Evolutionary conservation across 2,888 invertebrate species (phyloP).

Genomic region (Plagodis pulveraria): DNA sequence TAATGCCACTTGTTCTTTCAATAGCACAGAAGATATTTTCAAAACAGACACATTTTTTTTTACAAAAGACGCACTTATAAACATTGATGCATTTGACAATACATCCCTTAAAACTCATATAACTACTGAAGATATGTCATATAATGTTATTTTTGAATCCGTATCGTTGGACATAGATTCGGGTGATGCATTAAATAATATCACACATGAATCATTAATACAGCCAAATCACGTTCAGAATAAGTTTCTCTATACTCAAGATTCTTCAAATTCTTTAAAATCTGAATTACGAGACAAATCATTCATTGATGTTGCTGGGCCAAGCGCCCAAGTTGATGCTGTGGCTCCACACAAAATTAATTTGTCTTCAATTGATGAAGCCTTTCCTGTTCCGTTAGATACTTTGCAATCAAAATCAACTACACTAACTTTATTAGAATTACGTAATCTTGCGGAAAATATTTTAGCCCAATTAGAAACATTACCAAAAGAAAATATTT

Average conservation of each 20-base stretch:
- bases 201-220: conserved; percentile 3
- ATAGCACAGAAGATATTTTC: no score
- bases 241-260: no score
- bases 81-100: no score
- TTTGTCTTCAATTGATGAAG: no score
- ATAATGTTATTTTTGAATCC: conserved; percentile 1
- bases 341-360: no score
- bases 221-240: background rate
- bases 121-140: background rate
- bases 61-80: no score
- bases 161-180: background rate
- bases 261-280: no score
- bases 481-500: conserved; percentile 3
- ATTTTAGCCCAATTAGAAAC: conserved; percentile 8
- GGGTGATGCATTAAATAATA: background rate
- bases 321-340: no score
- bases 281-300: no score
- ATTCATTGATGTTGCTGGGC: no score
- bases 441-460: conserved; percentile 9
- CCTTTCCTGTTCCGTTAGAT: background rate
- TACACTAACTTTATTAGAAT: conserved; percentile 5
- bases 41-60: no score
- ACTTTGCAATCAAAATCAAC: conserved; percentile 1
- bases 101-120: no score
- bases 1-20: background rate